Evolutionary conservation across 2,888 invertebrate species (phyloP).

Genomic region (Amblyteles armatorius): DNA sequence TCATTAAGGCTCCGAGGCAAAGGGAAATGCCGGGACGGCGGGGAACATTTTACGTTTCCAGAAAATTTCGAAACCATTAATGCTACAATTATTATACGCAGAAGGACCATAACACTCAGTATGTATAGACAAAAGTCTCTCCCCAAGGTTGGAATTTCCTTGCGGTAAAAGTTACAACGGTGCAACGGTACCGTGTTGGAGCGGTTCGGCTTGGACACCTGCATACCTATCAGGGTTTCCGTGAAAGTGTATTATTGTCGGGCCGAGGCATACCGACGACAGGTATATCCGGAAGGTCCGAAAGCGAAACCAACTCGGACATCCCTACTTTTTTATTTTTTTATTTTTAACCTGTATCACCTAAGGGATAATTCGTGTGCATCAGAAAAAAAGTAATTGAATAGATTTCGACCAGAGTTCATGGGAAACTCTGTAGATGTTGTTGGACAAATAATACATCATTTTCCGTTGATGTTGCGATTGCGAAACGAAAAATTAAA

Average conservation of each 20-base stretch:
- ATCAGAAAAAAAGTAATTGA: too few species aligned
- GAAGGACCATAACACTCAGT: not conserved
- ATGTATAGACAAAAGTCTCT: not conserved
- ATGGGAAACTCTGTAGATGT: not conserved
- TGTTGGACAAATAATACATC: not conserved
- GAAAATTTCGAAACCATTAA: not conserved
- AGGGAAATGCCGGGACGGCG: not conserved
- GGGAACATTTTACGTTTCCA: not conserved
- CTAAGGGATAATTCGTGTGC: too few species aligned
- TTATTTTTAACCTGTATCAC: not conserved
- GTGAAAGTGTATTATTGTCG: not conserved
- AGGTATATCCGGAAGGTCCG: not conserved
- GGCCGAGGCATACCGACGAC: not conserved
- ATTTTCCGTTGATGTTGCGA: slow-evolving; percentile 18
- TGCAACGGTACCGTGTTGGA: not conserved
- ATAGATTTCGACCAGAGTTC: not conserved
- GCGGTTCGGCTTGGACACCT: not conserved
- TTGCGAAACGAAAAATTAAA: slow-evolving; percentile 17
- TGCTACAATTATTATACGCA: not conserved
- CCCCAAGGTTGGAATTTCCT: slow-evolving; percentile 9
- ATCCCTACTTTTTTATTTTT: not conserved
- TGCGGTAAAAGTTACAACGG: slow-evolving; percentile 1
- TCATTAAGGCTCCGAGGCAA: not conserved
- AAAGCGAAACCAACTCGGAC: not conserved
- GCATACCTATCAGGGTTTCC: not conserved